A percentile compares a stretch with the other conserved stretches of the same genome.
Conservation (phyloP, 2,888 invertebrate genomes). For the Tetranychus piercei region DNA sequence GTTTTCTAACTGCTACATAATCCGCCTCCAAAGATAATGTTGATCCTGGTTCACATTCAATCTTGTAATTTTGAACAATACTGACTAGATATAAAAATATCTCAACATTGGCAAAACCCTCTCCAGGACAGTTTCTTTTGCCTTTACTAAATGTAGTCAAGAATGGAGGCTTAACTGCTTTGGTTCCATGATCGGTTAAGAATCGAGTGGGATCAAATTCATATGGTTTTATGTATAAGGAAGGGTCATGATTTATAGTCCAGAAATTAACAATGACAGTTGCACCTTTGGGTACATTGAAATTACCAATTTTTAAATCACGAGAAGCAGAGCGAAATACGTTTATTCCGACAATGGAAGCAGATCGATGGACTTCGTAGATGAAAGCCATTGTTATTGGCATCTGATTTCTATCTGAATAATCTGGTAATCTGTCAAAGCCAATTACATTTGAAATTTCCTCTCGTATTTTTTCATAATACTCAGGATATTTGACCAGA, state of each 20-base stretch:
- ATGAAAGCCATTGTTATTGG: constrained; percentile 49
- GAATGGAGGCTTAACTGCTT: neutral
- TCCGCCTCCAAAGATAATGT: neutral
- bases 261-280: neutral
- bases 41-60: neutral
- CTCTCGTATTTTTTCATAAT: constrained; percentile 59
- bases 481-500: constrained; percentile 66
- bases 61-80: neutral
- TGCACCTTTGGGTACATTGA: neutral
- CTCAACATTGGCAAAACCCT: neutral
- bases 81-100: neutral
- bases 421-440: constrained; percentile 53
- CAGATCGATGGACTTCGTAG: neutral
- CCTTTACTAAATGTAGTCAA: neutral
- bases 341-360: neutral
- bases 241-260: neutral
- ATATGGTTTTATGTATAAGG: neutral
- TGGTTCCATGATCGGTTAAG: neutral
- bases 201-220: neutral
- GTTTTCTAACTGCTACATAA: neutral
- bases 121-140: neutral
- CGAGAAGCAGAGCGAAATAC: neutral
- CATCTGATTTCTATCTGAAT: constrained; percentile 59
- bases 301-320: neutral
- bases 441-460: constrained; percentile 53